These are phyloP conservation scores for Scopus umbretta DNA, from an alignment of 2,113 vertebrate genomes.

Conservation along the genomic window DNA sequence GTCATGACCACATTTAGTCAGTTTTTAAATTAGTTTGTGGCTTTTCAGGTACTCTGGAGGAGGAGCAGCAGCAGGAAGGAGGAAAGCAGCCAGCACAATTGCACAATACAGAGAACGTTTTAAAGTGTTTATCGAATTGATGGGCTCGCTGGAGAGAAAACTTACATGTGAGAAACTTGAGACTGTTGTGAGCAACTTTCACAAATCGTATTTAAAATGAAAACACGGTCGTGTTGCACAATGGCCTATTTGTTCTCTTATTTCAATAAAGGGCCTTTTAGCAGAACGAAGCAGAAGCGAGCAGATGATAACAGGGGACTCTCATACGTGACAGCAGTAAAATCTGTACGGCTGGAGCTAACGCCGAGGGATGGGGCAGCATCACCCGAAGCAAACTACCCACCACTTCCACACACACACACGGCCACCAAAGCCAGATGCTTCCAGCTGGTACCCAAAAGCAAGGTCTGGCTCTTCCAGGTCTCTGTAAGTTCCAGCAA, in stretches of 20 bases:
- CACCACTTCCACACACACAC: background rate
- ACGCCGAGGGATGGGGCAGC: background rate
- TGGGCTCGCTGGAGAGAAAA: background rate
- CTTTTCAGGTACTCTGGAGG: background rate
- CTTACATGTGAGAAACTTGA: fast-evolving
- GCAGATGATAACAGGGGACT: background rate
- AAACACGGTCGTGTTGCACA: background rate
- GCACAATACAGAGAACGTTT: background rate
- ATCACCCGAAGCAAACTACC: background rate
- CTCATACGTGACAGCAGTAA: background rate
- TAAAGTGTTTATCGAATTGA: fast-evolving
- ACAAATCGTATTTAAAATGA: background rate
- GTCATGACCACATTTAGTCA: fast-evolving
- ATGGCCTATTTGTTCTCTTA: background rate
- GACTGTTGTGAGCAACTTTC: background rate
- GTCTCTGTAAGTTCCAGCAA: background rate
- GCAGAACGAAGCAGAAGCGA: background rate
- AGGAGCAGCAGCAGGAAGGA: background rate
- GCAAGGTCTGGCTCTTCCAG: background rate
- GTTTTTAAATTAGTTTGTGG: background rate
- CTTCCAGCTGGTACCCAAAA: background rate
- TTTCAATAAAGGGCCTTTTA: background rate
- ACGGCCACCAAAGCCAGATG: background rate
- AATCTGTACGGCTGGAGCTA: fast-evolving
- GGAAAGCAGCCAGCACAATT: fast-evolving